These are phyloP conservation scores for Paralichthys olivaceus DNA, from an alignment of 2,113 vertebrate genomes.

Conservation along the genomic window DNA sequence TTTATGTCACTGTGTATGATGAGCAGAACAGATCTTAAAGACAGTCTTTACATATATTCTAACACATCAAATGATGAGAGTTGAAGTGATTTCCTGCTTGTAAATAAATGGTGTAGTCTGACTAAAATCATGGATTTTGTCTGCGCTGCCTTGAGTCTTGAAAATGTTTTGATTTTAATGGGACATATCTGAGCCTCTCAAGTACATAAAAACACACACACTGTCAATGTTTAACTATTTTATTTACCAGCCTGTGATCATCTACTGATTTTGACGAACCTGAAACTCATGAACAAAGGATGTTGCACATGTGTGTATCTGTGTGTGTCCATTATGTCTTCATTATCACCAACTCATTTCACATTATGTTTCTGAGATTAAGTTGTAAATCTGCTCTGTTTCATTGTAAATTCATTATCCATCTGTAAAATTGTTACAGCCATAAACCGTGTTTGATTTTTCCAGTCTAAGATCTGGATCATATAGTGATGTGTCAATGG, in stretches of 20 bases:
- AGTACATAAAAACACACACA: background rate
- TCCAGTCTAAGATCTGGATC: too few species aligned
- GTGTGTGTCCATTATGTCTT: constrained; percentile 12
- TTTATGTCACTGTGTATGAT: constrained; percentile 7
- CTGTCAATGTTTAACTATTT: constrained; percentile 65
- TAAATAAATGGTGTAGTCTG: background rate
- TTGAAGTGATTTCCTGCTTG: background rate
- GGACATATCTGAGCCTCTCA: background rate
- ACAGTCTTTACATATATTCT: constrained; percentile 2
- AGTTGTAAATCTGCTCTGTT: background rate
- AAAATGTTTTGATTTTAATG: background rate
- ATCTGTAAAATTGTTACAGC: background rate
- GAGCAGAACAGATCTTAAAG: background rate
- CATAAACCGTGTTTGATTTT: background rate
- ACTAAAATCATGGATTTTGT: background rate
- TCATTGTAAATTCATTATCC: background rate
- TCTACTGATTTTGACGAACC: constrained; percentile 66
- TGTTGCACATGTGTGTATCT: constrained; percentile 9
- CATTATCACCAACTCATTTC: constrained; percentile 3
- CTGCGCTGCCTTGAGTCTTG: background rate
- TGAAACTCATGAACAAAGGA: constrained; percentile 34
- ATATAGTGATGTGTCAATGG: background rate
- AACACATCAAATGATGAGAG: background rate
- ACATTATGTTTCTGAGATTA: background rate
- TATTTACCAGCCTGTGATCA: constrained; percentile 71